Percentiles rank a stretch among this genome's conserved stretches.
Conservation (phyloP, 2,113 vertebrate species). For the Megaptera novaeangliae region DNA sequence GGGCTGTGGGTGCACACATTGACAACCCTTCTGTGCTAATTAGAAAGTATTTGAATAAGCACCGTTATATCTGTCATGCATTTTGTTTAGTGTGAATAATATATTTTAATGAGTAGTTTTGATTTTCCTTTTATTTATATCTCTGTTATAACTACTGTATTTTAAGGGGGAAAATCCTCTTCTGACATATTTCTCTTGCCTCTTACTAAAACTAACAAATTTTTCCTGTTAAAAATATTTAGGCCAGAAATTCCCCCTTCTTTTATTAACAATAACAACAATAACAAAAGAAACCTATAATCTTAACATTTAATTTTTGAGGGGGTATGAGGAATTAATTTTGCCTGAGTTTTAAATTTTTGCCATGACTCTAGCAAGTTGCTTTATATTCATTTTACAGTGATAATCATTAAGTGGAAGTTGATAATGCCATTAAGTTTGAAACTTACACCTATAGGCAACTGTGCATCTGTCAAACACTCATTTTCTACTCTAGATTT, state of each 20-base stretch:
- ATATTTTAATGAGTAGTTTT: background rate
- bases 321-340: background rate
- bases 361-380: background rate
- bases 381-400: background rate
- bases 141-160: background rate
- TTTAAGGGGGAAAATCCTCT: background rate
- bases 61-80: background rate
- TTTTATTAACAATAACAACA: background rate
- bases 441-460: background rate
- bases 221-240: background rate
- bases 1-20: background rate
- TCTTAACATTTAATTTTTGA: background rate
- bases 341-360: background rate
- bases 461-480: background rate
- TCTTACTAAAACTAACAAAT: background rate
- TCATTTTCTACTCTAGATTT: background rate
- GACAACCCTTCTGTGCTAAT: background rate
- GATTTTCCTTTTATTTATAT: background rate
- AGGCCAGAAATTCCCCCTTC: background rate
- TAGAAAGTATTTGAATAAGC: background rate
- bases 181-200: background rate
- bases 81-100: background rate
- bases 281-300: background rate
- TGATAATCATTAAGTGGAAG: background rate
- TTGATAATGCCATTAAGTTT: background rate